phyloP scores from a whole-genome alignment of 2,113 vertebrate species.

The Cavia aperea region DNA sequence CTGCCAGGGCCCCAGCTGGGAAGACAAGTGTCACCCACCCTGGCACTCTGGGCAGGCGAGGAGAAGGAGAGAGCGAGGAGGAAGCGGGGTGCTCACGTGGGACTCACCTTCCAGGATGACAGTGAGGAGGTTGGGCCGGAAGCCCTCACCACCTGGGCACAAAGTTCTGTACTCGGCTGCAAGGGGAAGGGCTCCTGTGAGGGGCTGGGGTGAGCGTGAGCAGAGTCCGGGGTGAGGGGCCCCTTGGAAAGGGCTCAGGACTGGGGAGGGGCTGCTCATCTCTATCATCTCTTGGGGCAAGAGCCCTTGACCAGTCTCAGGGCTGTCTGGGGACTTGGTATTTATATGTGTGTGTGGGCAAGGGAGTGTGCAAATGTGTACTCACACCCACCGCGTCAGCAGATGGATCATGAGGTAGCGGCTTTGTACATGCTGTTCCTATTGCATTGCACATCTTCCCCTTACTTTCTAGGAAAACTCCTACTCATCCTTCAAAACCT shows the following conservation, averaged over 20 bases:
- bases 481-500: slow-evolving; percentile 21
- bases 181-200: slow-evolving; percentile 32
- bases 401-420: not conserved
- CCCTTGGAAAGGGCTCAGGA: not conserved
- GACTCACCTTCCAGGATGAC: slow-evolving; percentile 91
- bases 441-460: not conserved
- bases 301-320: not conserved
- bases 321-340: too few species aligned
- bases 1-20: not conserved
- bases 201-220: not conserved
- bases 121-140: slow-evolving; percentile 91
- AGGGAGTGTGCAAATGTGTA: not conserved
- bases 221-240: not conserved
- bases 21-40: not conserved
- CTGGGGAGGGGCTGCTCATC: not conserved
- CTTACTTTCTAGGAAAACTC: not conserved
- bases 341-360: not conserved
- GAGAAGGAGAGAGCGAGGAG: not conserved
- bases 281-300: not conserved
- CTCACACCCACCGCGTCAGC: not conserved
- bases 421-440: not conserved
- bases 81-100: accelerated
- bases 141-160: slow-evolving; percentile 93
- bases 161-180: slow-evolving; percentile 93
- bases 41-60: accelerated